Conservation (phyloP, 2,113 vertebrate genomes). For the Orientallactaga bullata region DNA sequence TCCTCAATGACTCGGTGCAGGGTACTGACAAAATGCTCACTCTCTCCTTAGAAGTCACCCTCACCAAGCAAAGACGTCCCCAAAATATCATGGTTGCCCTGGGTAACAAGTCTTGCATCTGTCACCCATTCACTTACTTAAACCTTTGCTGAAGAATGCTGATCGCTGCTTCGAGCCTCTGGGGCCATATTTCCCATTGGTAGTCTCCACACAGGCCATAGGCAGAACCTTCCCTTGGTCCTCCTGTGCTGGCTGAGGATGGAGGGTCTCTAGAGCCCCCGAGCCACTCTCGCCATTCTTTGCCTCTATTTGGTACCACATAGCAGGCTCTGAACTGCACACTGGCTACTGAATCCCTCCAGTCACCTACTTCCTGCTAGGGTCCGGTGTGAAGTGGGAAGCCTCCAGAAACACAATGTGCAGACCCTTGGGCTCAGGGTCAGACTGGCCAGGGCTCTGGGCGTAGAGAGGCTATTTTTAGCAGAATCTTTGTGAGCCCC, state of each 20-base stretch:
- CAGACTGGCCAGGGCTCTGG: too few species aligned
- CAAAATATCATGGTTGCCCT: not conserved
- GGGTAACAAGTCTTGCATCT: not conserved
- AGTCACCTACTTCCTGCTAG: too few species aligned
- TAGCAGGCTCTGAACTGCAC: too few species aligned
- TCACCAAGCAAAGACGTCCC: not conserved
- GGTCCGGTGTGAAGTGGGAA: too few species aligned
- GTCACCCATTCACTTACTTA: not conserved
- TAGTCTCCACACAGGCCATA: accelerated
- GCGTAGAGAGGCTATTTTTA: too few species aligned
- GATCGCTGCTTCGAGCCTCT: not conserved
- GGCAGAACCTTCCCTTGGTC: not conserved
- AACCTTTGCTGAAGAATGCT: not conserved
- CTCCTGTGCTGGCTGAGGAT: accelerated
- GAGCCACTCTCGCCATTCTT: accelerated
- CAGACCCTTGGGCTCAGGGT: too few species aligned
- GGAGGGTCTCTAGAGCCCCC: accelerated
- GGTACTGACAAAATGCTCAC: not conserved
- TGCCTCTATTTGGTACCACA: not conserved
- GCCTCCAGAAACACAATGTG: too few species aligned
- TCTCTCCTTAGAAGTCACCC: not conserved
- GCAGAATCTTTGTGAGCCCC: too few species aligned
- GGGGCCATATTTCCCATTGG: accelerated
- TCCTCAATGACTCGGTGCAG: accelerated
- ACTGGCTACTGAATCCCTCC: too few species aligned